Conservation (phyloP, 1,140 invertebrate species). For the Pseudomyrmex flavicornis region DNA sequence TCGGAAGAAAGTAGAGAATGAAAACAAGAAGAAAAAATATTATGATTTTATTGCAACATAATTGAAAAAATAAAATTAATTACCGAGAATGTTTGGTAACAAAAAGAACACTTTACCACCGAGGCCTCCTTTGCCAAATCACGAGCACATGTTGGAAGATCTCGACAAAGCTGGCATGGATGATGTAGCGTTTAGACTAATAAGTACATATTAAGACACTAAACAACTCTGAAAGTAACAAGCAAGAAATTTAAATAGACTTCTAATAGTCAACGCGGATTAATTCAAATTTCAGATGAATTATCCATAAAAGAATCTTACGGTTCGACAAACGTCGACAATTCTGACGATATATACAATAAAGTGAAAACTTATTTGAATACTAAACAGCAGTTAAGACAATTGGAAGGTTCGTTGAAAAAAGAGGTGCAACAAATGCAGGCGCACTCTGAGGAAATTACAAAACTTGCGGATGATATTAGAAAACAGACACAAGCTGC, state of each 20-base stretch:
- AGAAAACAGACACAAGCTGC: constrained; percentile 80
- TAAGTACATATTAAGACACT: constrained; percentile 57
- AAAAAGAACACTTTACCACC: constrained; percentile 78
- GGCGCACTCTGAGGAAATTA: constrained; percentile 74
- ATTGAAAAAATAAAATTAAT: too few relatives aligned
- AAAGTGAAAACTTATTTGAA: constrained; percentile 78
- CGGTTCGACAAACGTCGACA: constrained; percentile 59
- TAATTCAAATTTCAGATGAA: constrained; percentile 50
- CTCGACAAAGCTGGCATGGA: constrained; percentile 67
- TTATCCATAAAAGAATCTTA: constrained; percentile 61
- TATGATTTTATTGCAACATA: too few relatives aligned
- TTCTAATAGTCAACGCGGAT: too few relatives aligned
- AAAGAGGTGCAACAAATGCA: constrained; percentile 71
- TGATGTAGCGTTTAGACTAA: constrained; percentile 77
- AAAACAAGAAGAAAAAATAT: too few relatives aligned
- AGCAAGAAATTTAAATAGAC: too few relatives aligned
- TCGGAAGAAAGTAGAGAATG: too few relatives aligned
- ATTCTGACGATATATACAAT: constrained; percentile 75
- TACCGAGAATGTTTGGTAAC: constrained; percentile 76
- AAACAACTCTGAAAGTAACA: too few relatives aligned
- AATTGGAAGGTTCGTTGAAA: constrained; percentile 71
- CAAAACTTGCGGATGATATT: constrained; percentile 78
- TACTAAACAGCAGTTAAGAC: constrained; percentile 75
- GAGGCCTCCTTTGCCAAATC: constrained; percentile 72
- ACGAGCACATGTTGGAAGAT: constrained; percentile 78